Conservation (phyloP, 2,113 vertebrate species). For the Saccopteryx bilineata region DNA sequence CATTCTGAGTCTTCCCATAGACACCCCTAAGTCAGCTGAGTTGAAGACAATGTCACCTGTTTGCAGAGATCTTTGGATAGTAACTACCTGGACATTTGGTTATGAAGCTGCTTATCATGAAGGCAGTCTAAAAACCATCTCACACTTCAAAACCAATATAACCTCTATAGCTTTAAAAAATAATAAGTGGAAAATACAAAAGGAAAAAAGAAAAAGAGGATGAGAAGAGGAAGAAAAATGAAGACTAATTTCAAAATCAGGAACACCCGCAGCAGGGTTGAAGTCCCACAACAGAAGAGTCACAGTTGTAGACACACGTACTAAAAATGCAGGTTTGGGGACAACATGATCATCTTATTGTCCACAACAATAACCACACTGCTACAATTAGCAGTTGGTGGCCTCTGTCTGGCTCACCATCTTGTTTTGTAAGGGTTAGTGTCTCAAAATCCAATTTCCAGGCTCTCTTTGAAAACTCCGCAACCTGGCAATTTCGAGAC, state of each 20-base stretch:
- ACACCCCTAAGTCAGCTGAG: slow-evolving; percentile 48
- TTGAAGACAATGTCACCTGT: slow-evolving; percentile 33
- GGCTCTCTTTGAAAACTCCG: neutral
- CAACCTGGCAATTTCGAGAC: neutral
- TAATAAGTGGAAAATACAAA: slow-evolving; percentile 72
- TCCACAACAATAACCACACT: neutral
- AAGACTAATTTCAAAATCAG: slow-evolving; percentile 68
- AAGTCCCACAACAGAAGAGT: neutral
- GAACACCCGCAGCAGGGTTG: rapidly evolving
- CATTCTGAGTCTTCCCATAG: slow-evolving; percentile 47
- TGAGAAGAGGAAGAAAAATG: slow-evolving; percentile 62
- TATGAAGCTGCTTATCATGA: neutral
- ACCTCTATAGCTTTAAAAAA: slow-evolving; percentile 40
- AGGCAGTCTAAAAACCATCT: neutral
- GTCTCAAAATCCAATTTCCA: neutral
- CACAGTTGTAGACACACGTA: rapidly evolving
- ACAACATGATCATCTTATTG: neutral
- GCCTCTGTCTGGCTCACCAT: neutral
- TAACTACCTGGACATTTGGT: neutral
- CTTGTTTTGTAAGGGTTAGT: neutral
- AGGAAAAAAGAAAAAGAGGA: neutral
- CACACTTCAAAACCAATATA: slow-evolving; percentile 38
- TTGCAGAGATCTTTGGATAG: neutral
- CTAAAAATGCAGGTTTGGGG: neutral
- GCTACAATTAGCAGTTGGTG: neutral